Conservation (phyloP, 2,888 invertebrate species). For the Crepidodera aurea region DNA sequence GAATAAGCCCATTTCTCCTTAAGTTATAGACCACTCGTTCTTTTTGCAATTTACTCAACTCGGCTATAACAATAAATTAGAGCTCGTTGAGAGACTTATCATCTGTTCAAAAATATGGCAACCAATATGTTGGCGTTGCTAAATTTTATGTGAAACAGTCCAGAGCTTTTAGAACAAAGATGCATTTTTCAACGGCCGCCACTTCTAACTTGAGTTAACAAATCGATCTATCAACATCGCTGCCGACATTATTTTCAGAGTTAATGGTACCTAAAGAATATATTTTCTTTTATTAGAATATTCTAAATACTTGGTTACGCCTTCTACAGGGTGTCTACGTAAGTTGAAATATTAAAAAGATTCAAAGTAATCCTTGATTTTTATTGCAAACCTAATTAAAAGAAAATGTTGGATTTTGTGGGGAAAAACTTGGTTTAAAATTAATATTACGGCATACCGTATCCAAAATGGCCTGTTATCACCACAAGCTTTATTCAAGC, state of each 20-base stretch:
- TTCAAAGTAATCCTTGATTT: too few species aligned
- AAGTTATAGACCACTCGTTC: slow-evolving; percentile 24
- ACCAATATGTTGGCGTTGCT: slow-evolving; percentile 38
- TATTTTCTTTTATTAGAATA: not conserved
- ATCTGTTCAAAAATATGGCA: slow-evolving; percentile 39
- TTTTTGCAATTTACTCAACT: slow-evolving; percentile 21
- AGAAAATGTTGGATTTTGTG: too few species aligned
- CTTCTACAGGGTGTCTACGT: too few species aligned
- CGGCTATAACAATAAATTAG: slow-evolving; percentile 41
- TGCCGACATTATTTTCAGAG: slow-evolving; percentile 30
- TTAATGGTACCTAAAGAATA: slow-evolving; percentile 1
- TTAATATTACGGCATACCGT: too few species aligned
- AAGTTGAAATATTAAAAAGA: too few species aligned
- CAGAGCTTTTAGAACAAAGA: slow-evolving; percentile 43
- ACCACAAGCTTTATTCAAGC: too few species aligned
- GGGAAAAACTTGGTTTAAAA: too few species aligned
- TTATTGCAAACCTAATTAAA: too few species aligned
- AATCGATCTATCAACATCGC: slow-evolving; percentile 52
- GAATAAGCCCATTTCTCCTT: slow-evolving; percentile 19
- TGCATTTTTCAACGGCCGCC: slow-evolving; percentile 48
- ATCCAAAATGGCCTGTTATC: too few species aligned
- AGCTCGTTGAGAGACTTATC: slow-evolving; percentile 37
- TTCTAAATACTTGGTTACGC: too few species aligned
- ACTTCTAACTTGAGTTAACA: slow-evolving; percentile 49
- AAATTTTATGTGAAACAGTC: slow-evolving; percentile 41